Percentiles rank a stretch among this genome's conserved stretches.
Evolutionary conservation across 2,113 vertebrate genomes (phyloP).

Genomic region (Amphiprion percula): DNA sequence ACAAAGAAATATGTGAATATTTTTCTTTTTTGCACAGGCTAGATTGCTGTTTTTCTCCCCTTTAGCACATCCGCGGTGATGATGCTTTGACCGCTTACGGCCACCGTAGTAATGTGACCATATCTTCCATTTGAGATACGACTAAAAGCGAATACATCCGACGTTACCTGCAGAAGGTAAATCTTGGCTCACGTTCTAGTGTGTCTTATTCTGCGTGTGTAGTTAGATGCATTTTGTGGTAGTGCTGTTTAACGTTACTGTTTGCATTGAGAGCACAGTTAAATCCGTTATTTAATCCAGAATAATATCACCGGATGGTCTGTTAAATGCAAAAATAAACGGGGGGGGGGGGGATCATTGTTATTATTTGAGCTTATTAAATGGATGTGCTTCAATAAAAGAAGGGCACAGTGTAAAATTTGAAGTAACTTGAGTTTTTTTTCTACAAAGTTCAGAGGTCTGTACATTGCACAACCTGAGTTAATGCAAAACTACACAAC

Average conservation of each 20-base stretch:
- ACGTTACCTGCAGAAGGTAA: constrained; percentile 4
- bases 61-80: background rate
- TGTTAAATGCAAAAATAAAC: no score
- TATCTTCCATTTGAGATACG: background rate
- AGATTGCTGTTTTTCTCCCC: no score
- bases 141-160: no score
- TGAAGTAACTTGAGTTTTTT: background rate
- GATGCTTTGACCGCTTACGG: constrained; percentile 23
- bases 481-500: background rate
- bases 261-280: background rate
- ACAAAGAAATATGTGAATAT: no score
- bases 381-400: no score
- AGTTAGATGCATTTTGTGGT: background rate
- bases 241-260: background rate
- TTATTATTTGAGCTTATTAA: no score
- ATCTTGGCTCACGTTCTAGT: background rate
- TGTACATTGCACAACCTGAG: background rate
- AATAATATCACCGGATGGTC: background rate
- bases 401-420: no score
- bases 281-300: background rate
- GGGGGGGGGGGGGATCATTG: no score
- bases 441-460: constrained; percentile 13
- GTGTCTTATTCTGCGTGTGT: background rate
- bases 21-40: no score
- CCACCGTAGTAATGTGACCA: constrained; percentile 33